A percentile compares a stretch with the other conserved stretches of the same genome.
phyloP scores from a whole-genome alignment of 1,140 invertebrate species.

The Papilio helenus region DNA sequence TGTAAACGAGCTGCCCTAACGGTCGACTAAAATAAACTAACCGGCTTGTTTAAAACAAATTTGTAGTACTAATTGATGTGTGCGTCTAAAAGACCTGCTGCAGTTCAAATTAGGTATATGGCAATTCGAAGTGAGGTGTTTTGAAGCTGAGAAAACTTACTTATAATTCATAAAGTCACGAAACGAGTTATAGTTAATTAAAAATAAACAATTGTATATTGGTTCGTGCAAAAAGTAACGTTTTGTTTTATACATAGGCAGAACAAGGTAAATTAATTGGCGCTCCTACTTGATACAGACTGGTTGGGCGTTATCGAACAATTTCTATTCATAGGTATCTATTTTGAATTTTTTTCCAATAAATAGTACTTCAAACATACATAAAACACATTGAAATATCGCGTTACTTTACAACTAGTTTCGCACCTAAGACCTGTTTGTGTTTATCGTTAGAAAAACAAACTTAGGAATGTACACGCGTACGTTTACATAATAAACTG shows the following conservation, averaged over 20 bases:
- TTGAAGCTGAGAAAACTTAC: not conserved
- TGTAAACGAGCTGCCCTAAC: not conserved
- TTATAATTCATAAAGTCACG: slow-evolving; percentile 21
- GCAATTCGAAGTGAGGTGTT: slow-evolving; percentile 13
- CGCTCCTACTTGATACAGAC: not conserved
- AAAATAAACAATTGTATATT: slow-evolving; percentile 32
- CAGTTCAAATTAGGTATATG: slow-evolving; percentile 32
- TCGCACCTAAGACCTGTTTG: slow-evolving; percentile 6
- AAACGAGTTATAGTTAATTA: not conserved
- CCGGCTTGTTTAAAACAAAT: not conserved
- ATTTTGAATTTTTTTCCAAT: slow-evolving; percentile 17
- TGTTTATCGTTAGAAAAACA: slow-evolving; percentile 6
- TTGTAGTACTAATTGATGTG: slow-evolving; percentile 24
- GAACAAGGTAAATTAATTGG: slow-evolving; percentile 2
- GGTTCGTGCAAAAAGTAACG: slow-evolving; percentile 24
- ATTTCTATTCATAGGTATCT: slow-evolving; percentile 18
- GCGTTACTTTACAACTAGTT: slow-evolving; percentile 6
- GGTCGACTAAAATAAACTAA: not conserved
- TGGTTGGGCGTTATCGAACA: not conserved
- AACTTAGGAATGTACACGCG: slow-evolving; percentile 4
- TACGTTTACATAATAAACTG: not conserved
- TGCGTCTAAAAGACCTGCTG: slow-evolving; percentile 6
- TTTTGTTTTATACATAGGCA: slow-evolving; percentile 3
- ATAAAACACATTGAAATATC: slow-evolving; percentile 21
- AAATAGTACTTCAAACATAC: slow-evolving; percentile 5